Evolutionary conservation across 37 sponge, comb jelly and placozoan species (phyloP).

Genomic region (Aplysina aerophoba): DNA sequence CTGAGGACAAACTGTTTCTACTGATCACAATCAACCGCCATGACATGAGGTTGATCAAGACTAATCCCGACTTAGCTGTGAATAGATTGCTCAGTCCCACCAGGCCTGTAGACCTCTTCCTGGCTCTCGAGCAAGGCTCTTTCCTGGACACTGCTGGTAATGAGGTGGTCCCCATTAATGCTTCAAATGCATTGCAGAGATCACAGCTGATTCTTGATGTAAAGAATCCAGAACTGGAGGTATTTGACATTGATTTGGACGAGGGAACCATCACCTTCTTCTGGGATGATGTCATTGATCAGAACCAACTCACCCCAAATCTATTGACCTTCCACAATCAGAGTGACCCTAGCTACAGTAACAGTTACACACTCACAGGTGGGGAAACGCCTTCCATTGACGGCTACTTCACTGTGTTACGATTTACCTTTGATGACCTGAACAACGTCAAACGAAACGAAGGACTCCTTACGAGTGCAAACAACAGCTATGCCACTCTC

Average conservation of each 20-base stretch:
- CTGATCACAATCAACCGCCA: constrained; percentile 47
- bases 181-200: constrained; percentile 9
- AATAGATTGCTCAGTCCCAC: neutral
- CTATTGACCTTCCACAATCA: constrained; percentile 68
- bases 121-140: constrained; percentile 55
- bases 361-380: constrained; percentile 75
- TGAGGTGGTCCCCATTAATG: constrained; percentile 47
- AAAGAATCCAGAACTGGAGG: constrained; percentile 33
- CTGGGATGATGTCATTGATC: constrained; percentile 80
- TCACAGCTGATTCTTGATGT: constrained; percentile 42
- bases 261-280: constrained; percentile 73
- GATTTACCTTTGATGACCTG: constrained; percentile 58
- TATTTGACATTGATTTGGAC: constrained; percentile 83
- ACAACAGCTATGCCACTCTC: constrained; percentile 68
- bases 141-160: constrained; percentile 79
- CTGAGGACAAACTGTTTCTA: constrained; percentile 61
- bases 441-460: constrained; percentile 86
- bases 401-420: constrained; percentile 71
- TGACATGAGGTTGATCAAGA: constrained; percentile 73
- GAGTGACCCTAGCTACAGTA: constrained; percentile 7
- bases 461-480: constrained; percentile 56
- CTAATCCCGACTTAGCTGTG: neutral
- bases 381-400: constrained; percentile 20
- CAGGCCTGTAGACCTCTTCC: constrained; percentile 45
- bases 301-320: constrained; percentile 23